A percentile compares a stretch with the other conserved stretches of the same genome.
Evolutionary conservation across 2,113 vertebrate species (phyloP).

Genomic region (Microcebus ravelobensis): DNA sequence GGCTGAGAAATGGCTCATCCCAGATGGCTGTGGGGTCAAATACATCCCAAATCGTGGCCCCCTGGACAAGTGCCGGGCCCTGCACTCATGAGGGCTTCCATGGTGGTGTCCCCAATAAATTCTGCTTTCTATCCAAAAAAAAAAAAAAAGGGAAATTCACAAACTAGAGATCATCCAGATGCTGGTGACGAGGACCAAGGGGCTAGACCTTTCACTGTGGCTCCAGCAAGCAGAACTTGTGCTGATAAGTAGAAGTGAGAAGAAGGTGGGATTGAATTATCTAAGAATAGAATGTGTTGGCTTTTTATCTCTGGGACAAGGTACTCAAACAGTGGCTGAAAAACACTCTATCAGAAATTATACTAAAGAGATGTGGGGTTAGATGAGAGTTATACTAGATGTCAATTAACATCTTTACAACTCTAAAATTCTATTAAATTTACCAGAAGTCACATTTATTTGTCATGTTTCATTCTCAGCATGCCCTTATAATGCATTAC

Average conservation of each 20-base stretch:
- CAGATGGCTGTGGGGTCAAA: no score
- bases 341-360: not conserved
- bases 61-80: no score
- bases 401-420: not conserved
- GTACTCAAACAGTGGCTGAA: not conserved
- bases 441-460: not conserved
- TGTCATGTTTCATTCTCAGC: not conserved
- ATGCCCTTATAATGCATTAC: not conserved
- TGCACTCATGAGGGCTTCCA: no score
- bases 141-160: not conserved
- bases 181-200: not conserved
- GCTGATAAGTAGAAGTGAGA: not conserved
- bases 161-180: not conserved
- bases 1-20: no score
- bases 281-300: not conserved
- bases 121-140: no score
- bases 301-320: not conserved
- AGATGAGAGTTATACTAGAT: not conserved
- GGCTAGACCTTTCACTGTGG: not conserved
- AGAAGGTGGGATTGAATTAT: not conserved
- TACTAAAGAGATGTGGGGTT: not conserved
- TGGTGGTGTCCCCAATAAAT: no score
- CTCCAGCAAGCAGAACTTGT: not conserved
- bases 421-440: conserved; percentile 4
- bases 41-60: no score